These are phyloP conservation scores for Agrochola circellaris DNA, from an alignment of 2,888 invertebrate genomes.

Conservation along the genomic window DNA sequence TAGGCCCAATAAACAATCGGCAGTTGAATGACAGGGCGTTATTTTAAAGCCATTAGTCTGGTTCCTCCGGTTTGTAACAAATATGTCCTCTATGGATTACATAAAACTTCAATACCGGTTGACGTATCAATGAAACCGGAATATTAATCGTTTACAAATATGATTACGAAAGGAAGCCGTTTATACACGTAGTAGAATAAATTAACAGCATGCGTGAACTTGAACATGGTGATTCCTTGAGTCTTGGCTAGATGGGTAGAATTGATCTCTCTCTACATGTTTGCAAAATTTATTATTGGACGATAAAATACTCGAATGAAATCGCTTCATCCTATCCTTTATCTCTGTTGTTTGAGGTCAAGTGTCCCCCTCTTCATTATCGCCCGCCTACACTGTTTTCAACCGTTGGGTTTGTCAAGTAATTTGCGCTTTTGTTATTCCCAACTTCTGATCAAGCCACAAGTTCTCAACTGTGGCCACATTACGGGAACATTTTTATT, in stretches of 20 bases:
- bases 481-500: slow-evolving; percentile 64
- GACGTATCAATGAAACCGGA: slow-evolving; percentile 71
- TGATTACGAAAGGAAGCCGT: slow-evolving; percentile 67
- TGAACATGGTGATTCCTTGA: slow-evolving; percentile 47
- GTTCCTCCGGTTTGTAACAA: slow-evolving; percentile 51
- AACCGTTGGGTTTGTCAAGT: slow-evolving; percentile 64
- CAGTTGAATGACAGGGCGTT: slow-evolving; percentile 20
- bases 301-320: slow-evolving; percentile 44
- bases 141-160: slow-evolving; percentile 69
- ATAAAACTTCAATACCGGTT: slow-evolving; percentile 55
- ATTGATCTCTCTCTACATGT: slow-evolving; percentile 5
- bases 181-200: slow-evolving; percentile 66
- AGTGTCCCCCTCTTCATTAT: slow-evolving; percentile 62
- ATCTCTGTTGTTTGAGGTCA: slow-evolving; percentile 64
- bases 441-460: slow-evolving; percentile 7
- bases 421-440: slow-evolving; percentile 64
- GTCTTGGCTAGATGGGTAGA: slow-evolving; percentile 6
- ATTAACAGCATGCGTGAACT: slow-evolving; percentile 65
- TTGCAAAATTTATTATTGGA: slow-evolving; percentile 18
- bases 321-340: slow-evolving; percentile 58
- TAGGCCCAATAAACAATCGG: slow-evolving; percentile 4
- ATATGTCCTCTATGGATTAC: slow-evolving; percentile 55
- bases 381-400: slow-evolving; percentile 67
- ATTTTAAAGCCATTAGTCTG: slow-evolving; percentile 21
- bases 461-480: slow-evolving; percentile 30